These are phyloP conservation scores for Lathronympha strigana DNA, from an alignment of 2,888 invertebrate species.

Conservation along the genomic window DNA sequence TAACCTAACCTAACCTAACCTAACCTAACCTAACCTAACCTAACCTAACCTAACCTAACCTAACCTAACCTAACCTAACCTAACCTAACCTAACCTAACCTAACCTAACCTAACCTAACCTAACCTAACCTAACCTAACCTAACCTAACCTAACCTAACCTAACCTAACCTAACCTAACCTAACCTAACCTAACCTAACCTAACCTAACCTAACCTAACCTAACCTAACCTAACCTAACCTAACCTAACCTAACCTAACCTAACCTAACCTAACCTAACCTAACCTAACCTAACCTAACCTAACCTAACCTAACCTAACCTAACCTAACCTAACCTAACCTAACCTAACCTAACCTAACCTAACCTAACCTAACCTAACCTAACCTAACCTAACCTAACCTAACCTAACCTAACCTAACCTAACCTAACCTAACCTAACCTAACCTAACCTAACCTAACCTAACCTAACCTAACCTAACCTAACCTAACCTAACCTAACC, in stretches of 20 bases:
- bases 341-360: too few relatives aligned
- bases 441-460: too few relatives aligned
- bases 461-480: conserved; percentile 46
- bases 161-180: conserved; percentile 29
- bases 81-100: conserved; percentile 38
- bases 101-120: conserved; percentile 38
- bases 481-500: conserved; percentile 45
- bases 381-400: conserved; percentile 43
- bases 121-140: conserved; percentile 36
- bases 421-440: conserved; percentile 48
- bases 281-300: conserved; percentile 41
- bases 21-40: conserved; percentile 32
- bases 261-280: too few relatives aligned
- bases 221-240: conserved; percentile 41
- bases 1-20: conserved; percentile 27
- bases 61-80: conserved; percentile 34
- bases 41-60: conserved; percentile 35
- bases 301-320: conserved; percentile 41
- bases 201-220: conserved; percentile 40
- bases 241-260: conserved; percentile 42
- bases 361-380: conserved; percentile 41
- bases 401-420: conserved; percentile 43
- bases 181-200: conserved; percentile 36
- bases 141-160: conserved; percentile 35
- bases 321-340: conserved; percentile 41